Conservation (phyloP, 1,140 invertebrate genomes). For the Asobara japonica region DNA sequence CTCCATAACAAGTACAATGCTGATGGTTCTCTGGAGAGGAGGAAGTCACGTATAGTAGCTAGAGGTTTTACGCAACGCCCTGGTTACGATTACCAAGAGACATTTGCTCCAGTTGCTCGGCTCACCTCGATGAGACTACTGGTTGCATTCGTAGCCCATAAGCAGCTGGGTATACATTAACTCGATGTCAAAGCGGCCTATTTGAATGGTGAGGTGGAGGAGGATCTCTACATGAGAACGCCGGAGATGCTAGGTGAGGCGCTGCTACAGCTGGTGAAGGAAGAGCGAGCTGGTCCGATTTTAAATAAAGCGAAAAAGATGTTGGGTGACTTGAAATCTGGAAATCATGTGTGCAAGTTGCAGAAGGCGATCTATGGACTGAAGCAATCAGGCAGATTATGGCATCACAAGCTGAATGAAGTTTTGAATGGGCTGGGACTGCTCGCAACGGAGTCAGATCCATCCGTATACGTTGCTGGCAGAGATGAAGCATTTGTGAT, state of each 20-base stretch:
- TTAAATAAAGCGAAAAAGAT: constrained; percentile 8
- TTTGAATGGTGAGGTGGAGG: constrained; percentile 15
- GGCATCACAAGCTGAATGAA: constrained; percentile 38
- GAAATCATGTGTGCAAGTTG: constrained; percentile 36
- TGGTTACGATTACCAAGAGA: constrained; percentile 40
- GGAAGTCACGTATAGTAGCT: no score
- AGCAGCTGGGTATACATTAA: constrained; percentile 30
- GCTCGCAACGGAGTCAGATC: constrained; percentile 27
- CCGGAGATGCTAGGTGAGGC: constrained; percentile 41
- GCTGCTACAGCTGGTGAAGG: neutral
- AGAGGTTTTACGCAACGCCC: constrained; percentile 38
- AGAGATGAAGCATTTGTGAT: constrained; percentile 22
- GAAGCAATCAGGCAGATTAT: constrained; percentile 44
- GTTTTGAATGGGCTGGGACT: constrained; percentile 25
- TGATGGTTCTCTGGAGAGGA: constrained; percentile 22
- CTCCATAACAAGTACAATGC: constrained; percentile 47
- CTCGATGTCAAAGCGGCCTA: neutral
- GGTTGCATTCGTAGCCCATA: constrained; percentile 25
- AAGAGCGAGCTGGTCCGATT: constrained; percentile 1
- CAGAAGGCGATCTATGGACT: constrained; percentile 48
- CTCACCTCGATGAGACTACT: constrained; percentile 16
- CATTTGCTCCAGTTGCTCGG: constrained; percentile 40
- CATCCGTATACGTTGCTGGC: constrained; percentile 34
- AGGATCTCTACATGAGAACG: constrained; percentile 50
- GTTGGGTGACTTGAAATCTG: neutral